Percentiles rank a stretch among this genome's conserved stretches.
These are phyloP conservation scores for Cyprinodon diabolis DNA, from an alignment of 2,797 vertebrate species.

Conservation along the genomic window DNA sequence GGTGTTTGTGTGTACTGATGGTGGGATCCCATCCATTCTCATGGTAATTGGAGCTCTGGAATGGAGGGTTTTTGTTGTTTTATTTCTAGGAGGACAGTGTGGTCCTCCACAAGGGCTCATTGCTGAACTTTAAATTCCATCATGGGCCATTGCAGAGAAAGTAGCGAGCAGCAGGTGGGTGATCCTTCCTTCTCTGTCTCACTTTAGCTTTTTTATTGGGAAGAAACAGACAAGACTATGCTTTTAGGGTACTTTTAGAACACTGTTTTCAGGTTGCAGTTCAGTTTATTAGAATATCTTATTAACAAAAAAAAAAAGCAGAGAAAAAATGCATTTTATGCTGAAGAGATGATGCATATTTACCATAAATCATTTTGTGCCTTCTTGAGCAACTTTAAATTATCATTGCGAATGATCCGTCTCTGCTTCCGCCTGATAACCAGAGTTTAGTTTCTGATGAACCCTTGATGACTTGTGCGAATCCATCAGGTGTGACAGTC, in stretches of 20 bases:
- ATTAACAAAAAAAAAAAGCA: no score
- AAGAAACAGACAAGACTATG: not conserved
- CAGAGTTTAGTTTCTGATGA: conserved; percentile 3
- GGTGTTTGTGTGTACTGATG: conserved; percentile 67
- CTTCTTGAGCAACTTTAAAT: not conserved
- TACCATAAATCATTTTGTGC: not conserved
- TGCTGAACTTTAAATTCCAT: conserved; percentile 58
- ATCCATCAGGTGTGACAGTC: conserved; percentile 12
- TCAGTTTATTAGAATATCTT: not conserved
- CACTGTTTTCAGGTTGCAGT: no score
- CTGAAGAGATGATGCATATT: not conserved
- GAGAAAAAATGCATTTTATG: not conserved
- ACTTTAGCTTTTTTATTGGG: not conserved
- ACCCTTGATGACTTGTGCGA: conserved; percentile 6
- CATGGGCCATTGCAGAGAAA: conserved; percentile 63
- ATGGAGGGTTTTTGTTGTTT: conserved; percentile 41
- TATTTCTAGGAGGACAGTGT: conserved; percentile 47
- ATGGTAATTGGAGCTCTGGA: conserved; percentile 79
- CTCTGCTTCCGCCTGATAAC: conserved; percentile 1
- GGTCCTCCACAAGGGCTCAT: conserved; percentile 47
- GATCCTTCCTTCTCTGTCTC: conserved; percentile 30
- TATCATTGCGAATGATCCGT: not conserved
- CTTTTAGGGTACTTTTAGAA: not conserved
- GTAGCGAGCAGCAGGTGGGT: conserved; percentile 72
- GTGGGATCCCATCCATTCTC: conserved; percentile 80